These are phyloP conservation scores for Thera britannica DNA, from an alignment of 2,888 invertebrate genomes.

Conservation along the genomic window DNA sequence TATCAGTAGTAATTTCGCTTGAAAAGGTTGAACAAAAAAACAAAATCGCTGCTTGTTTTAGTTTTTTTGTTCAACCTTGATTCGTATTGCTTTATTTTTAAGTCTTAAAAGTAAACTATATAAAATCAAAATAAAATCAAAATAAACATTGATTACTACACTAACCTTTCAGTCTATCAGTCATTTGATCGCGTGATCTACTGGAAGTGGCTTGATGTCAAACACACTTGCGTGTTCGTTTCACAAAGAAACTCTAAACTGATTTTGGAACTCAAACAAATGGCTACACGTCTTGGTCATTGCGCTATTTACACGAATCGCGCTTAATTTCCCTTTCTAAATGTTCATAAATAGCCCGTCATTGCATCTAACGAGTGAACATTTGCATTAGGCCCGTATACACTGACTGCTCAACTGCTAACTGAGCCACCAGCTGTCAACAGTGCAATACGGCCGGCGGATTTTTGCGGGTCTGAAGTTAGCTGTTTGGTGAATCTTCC, in stretches of 20 bases:
- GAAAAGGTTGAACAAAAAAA: too few species aligned
- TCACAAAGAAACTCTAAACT: slow-evolving; percentile 3
- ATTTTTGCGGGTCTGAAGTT: too few species aligned
- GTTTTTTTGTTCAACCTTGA: neutral
- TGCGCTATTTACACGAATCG: slow-evolving; percentile 22
- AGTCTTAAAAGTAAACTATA: neutral
- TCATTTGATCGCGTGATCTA: neutral
- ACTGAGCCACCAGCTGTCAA: neutral
- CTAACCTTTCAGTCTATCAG: too few species aligned
- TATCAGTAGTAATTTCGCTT: too few species aligned
- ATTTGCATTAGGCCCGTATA: slow-evolving; percentile 18
- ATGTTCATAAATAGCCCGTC: slow-evolving; percentile 32
- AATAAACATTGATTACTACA: too few species aligned
- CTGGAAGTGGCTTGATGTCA: neutral
- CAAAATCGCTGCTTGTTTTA: neutral
- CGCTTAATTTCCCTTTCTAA: slow-evolving; percentile 38
- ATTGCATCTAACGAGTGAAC: slow-evolving; percentile 35
- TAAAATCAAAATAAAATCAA: too few species aligned
- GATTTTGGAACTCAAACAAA: slow-evolving; percentile 4
- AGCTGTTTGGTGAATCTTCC: too few species aligned
- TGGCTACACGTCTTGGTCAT: slow-evolving; percentile 9
- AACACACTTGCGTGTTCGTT: slow-evolving; percentile 9
- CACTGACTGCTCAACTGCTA: slow-evolving; percentile 3
- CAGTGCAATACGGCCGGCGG: too few species aligned
- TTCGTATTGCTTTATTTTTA: neutral